These are phyloP conservation scores for Eurystomus glaucurus DNA, from an alignment of 2,797 vertebrate species.

Conservation along the genomic window DNA sequence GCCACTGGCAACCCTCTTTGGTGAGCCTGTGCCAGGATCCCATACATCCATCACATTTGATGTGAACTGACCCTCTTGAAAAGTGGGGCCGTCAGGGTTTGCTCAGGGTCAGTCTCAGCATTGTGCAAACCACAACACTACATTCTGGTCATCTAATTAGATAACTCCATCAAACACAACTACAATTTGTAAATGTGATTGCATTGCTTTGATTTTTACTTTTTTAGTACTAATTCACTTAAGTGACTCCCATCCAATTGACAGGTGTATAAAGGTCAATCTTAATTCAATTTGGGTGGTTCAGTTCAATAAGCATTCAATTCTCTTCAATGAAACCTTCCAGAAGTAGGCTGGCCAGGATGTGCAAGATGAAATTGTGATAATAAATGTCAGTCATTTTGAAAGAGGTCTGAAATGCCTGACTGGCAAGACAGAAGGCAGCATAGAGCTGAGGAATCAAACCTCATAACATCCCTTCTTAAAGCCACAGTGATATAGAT, in stretches of 20 bases:
- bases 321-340: neutral
- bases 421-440: slow-evolving; percentile 45
- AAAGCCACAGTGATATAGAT: neutral
- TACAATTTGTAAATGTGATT: neutral
- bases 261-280: neutral
- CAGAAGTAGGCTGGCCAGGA: neutral
- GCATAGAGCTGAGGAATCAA: slow-evolving; percentile 5
- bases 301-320: neutral
- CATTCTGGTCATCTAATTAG: neutral
- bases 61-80: neutral
- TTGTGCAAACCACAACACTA: neutral
- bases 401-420: neutral
- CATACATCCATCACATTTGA: fast-evolving
- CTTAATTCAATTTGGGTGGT: neutral
- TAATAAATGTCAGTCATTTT: neutral
- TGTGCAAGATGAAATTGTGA: neutral
- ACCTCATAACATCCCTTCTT: neutral
- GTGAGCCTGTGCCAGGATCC: neutral
- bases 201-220: neutral
- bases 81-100: neutral
- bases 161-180: neutral
- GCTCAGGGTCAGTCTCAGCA: neutral
- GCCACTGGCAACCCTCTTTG: neutral
- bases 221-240: slow-evolving; percentile 10
- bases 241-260: neutral